These are phyloP conservation scores for Cecropterus lyciades DNA, from an alignment of 1,140 invertebrate genomes.

Conservation along the genomic window DNA sequence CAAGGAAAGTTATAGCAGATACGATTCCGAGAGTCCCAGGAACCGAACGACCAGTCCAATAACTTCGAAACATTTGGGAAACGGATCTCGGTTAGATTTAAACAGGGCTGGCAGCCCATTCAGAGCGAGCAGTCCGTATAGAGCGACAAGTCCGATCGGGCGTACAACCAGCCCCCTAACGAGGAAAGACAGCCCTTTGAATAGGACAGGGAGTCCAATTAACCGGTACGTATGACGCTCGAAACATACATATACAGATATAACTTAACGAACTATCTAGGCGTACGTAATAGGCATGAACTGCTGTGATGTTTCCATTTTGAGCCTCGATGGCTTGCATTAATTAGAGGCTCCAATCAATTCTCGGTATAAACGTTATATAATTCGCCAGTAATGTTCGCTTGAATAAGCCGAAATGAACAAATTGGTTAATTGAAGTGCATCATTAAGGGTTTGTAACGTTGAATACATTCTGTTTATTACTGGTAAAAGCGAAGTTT, in stretches of 20 bases:
- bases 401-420: conserved; percentile 23
- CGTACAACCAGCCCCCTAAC: conserved; percentile 70
- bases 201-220: conserved; percentile 79
- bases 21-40: conserved; percentile 75
- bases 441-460: neutral
- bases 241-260: conserved; percentile 17
- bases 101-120: conserved; percentile 72
- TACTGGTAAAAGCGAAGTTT: too few species aligned
- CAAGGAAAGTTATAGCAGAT: conserved; percentile 68
- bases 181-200: conserved; percentile 75
- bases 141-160: conserved; percentile 71
- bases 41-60: conserved; percentile 80
- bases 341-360: conserved; percentile 31
- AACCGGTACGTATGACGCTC: conserved; percentile 66
- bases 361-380: conserved; percentile 14
- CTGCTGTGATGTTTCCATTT: conserved; percentile 27
- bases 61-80: conserved; percentile 78
- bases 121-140: conserved; percentile 71
- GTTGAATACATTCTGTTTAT: neutral
- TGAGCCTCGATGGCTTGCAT: conserved; percentile 15
- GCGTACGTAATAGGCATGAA: conserved; percentile 14
- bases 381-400: conserved; percentile 13
- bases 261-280: neutral
- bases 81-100: conserved; percentile 70
- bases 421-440: conserved; percentile 16